Evolutionary conservation across 2,888 invertebrate genomes (phyloP), one percentile per base, ranked within the genome.

Genomic region (Heteromurus nitidus): DNA sequence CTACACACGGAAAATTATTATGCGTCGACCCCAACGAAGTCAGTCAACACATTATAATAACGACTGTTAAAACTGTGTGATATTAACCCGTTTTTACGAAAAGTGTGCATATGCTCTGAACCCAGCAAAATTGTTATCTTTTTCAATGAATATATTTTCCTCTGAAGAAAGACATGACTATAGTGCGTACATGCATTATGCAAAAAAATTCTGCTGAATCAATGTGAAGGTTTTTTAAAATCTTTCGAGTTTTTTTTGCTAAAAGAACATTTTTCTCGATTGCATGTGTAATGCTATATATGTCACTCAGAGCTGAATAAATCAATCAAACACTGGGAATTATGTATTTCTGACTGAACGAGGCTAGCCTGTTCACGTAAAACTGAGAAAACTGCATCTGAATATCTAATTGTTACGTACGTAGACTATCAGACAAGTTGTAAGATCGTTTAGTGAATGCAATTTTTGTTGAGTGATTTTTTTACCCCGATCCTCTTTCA

Each of bases 81-180:
- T 68, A 76, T 68, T 76, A 76, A 76, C 76, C 76, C 76, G 76
- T 76, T 76, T 76, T 76, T 24, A n/a, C 42, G 55, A 55, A 47
- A 13, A 13, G 18, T 26, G n/a, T 62, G 30, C 31, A 31, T 28
- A 64, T 53, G 58, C 47, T n/a, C n/a, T n/a, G n/a, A n/a, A n/a
- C n/a, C n/a, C n/a, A n/a, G n/a, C n/a, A n/a, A n/a, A n/a, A n/a
- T n/a, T n/a, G n/a, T n/a, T n/a, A n/a, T n/a, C n/a, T n/a, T n/a
- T n/a, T n/a, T n/a, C n/a, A n/a, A n/a, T n/a, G n/a, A n/a, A n/a
- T n/a, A n/a, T n/a, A n/a, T n/a, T n/a, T n/a, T n/a, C n/a, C n/a
- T n/a, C n/a, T n/a, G n/a, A n/a, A n/a, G n/a, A n/a, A n/a, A n/a
- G n/a, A n/a, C n/a, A n/a, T n/a, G n/a, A n/a, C n/a, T n/a, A n/a